Base-by-base conservation (phyloP, 2,888 invertebrate genomes). In the Chouioia cunea region DNA sequence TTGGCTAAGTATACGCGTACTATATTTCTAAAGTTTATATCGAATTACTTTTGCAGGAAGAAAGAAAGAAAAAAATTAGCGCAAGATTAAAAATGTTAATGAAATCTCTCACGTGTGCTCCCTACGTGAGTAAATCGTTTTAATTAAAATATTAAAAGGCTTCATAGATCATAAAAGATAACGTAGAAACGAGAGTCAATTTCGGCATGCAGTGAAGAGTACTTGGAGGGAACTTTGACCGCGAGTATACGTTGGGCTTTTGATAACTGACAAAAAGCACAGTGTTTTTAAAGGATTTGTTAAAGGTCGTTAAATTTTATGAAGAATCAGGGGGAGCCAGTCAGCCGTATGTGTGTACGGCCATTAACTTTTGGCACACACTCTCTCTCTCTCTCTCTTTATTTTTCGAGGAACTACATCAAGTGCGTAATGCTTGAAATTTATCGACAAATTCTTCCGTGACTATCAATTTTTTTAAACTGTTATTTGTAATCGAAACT, bases 221-320 rank as follows among this genome's bases (percentile, higher is more conserved):
- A 6, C 1, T 6, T 1, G 12, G 36, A 36, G 12, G 36, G 50
- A 50, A 50, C 20, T 50, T 20, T 50, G 50, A 20, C 50, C 50
- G 50, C 50, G 18, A 16, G 22, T 53, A 15, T 22, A 12, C 52
- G 10, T 15, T 4, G 22, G 8, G 8, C 22, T 15, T 18, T n/a
- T 18, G 48, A n/a, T n/a, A 60, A 48, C 60, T 15, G 43, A 23
- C 27, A 10, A 8, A 10, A 15, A 16, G n/a, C 18, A 44, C 47
- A 23, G 12, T 10, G 22, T 23, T 46, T 44, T 22, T 14, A n/a
- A 47, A 58, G 22, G 47, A 23, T 43, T 62, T 52, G 36, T 43
- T n/a, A n/a, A 43, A 18, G 36, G 36, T 23, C 54, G 54, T 64
- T 54, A 64, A 64, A 64, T 64, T 64, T 64, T 64, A 64, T 46